Evolutionary conservation across 2,888 invertebrate species (phyloP).

Genomic region (Leptogaster cylindrica): DNA sequence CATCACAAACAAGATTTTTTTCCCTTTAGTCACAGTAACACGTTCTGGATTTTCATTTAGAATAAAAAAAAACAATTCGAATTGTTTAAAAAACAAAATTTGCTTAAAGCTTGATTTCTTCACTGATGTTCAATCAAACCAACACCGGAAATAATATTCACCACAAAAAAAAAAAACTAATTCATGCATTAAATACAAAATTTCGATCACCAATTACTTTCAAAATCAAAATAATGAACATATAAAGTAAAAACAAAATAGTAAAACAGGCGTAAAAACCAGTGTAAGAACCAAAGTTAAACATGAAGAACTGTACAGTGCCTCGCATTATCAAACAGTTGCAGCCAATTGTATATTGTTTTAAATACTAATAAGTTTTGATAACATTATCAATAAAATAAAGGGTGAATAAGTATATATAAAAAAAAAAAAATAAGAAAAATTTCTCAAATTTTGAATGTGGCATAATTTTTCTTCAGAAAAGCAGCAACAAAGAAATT

Average conservation of each 20-base stretch:
- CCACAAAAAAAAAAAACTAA: background rate
- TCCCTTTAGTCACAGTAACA: too few relatives aligned
- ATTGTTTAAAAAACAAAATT: too few relatives aligned
- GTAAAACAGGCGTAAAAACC: background rate
- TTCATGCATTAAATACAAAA: constrained; percentile 26
- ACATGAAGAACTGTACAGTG: constrained; percentile 8
- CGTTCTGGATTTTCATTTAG: too few relatives aligned
- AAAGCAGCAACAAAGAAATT: constrained; percentile 35
- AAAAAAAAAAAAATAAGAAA: background rate
- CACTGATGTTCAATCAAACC: constrained; percentile 1
- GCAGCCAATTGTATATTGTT: constrained; percentile 19
- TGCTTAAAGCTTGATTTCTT: constrained; percentile 39
- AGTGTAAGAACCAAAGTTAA: background rate
- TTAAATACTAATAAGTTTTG: background rate
- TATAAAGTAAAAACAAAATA: constrained; percentile 2
- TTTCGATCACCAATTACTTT: constrained; percentile 20
- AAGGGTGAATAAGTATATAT: background rate
- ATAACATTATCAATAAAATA: constrained; percentile 1
- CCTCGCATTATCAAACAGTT: constrained; percentile 9
- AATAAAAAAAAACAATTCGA: too few relatives aligned
- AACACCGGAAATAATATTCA: constrained; percentile 14
- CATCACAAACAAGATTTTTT: too few relatives aligned
- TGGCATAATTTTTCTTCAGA: constrained; percentile 21
- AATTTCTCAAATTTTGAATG: constrained; percentile 9
- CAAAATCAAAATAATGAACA: background rate